These are phyloP conservation scores for Halisarca cf. caerulea DNA, from an alignment of 37 sponge, comb jelly and placozoan species.

Conservation along the genomic window DNA sequence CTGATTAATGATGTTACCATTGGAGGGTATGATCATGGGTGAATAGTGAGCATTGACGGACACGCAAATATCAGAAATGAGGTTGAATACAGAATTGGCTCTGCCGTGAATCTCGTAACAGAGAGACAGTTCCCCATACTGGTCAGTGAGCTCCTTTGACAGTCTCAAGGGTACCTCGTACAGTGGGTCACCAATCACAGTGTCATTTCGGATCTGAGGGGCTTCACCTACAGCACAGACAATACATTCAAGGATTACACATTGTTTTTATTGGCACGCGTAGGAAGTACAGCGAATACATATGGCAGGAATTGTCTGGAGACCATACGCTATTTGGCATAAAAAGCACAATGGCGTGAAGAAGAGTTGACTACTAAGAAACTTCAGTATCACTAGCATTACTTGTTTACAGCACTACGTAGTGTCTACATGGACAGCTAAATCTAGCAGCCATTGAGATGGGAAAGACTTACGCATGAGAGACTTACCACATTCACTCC, in stretches of 20 bases:
- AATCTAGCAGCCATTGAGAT: too few relatives aligned
- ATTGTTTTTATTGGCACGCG: neutral
- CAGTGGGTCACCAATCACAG: constrained; percentile 16
- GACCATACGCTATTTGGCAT: neutral
- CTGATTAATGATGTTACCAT: constrained; percentile 55
- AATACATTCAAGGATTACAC: neutral
- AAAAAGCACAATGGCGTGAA: too few relatives aligned
- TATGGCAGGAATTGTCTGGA: neutral
- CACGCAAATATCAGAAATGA: constrained; percentile 14
- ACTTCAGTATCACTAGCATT: too few relatives aligned
- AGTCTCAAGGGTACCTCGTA: neutral
- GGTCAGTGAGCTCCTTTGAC: neutral
- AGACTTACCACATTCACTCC: too few relatives aligned
- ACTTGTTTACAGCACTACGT: too few relatives aligned
- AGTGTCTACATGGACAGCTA: too few relatives aligned
- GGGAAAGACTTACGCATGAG: too few relatives aligned
- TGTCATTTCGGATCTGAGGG: neutral
- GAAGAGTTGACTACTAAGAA: too few relatives aligned
- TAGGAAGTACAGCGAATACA: neutral
- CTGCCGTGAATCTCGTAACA: constrained; percentile 22
- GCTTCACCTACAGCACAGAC: neutral
- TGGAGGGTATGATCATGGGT: too few relatives aligned
- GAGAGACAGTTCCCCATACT: neutral
- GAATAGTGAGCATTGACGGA: constrained; percentile 13
- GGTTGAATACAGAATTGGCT: constrained; percentile 3